phyloP scores from a whole-genome alignment of 2,797 vertebrate species.

The Lophius americanus region DNA sequence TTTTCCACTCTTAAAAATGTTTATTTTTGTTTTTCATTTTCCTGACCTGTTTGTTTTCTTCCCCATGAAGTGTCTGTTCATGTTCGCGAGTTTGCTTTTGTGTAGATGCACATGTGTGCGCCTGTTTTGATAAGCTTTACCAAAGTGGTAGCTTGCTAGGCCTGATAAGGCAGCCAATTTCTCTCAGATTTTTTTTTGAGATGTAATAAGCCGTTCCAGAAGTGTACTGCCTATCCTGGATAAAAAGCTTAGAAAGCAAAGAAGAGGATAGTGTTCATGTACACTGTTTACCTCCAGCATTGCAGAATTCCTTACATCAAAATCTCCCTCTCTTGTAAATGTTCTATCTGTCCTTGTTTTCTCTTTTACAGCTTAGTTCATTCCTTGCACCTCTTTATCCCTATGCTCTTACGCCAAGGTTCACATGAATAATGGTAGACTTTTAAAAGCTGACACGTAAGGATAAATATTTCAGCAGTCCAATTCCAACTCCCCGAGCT shows the following conservation, averaged over 20 bases:
- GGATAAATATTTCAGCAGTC: conserved; percentile 34
- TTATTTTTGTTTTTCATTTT: neutral
- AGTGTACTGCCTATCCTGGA: conserved; percentile 36
- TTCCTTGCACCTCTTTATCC: conserved; percentile 6
- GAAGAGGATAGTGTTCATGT: conserved; percentile 9
- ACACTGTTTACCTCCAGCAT: neutral
- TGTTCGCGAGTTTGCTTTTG: neutral
- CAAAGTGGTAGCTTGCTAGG: conserved; percentile 42
- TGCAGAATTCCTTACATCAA: conserved; percentile 18
- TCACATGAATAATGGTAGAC: neutral
- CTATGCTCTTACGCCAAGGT: neutral
- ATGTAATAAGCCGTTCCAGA: conserved; percentile 40
- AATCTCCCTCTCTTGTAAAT: conserved; percentile 21
- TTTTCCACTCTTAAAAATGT: conserved; percentile 12
- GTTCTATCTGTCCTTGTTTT: conserved; percentile 25
- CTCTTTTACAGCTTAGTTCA: conserved; percentile 3
- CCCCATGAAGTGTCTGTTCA: conserved; percentile 20
- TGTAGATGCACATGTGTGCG: neutral
- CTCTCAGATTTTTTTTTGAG: conserved; percentile 44
- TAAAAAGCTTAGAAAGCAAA: conserved; percentile 53
- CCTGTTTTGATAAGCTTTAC: conserved; percentile 20
- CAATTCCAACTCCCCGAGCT: conserved; percentile 22
- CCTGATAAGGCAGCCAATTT: conserved; percentile 57
- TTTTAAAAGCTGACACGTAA: conserved; percentile 5
- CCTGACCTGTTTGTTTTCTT: conserved; percentile 27